Base-by-base conservation (phyloP, 2,113 vertebrate species). In the Esox niger region DNA sequence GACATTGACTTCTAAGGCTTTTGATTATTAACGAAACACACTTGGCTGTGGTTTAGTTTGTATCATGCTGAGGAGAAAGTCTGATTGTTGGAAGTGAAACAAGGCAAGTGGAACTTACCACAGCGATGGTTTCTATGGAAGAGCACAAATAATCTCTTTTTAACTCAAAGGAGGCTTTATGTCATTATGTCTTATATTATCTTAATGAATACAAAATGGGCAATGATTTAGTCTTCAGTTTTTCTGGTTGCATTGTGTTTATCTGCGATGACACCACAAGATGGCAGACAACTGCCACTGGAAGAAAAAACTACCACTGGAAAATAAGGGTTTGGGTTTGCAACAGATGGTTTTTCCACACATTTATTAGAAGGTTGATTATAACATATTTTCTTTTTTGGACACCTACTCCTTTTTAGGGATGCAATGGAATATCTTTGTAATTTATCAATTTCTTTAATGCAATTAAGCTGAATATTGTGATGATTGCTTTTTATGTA, bases 1-100 rank as follows among this genome's bases (percentile, higher is more conserved):
- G 69, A 75, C 75, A 35, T 62, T 30, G 20, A 52, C 74, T 77
- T 85, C 33, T 85, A 87, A 84, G 79, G 68, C 62, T 59, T 68
- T 79, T 79, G 75, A 79, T 83, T n/a, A 72, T 65, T 43, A 59
- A 66, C 59, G 63, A 26, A 58, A 23, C 21, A 54, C 17, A 6
- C 15, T 49, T 32, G 74, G 49, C 56, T 59, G 47, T 62, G 52
- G 67, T 68, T 70, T 15, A 15, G 27, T 69, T 72, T 59, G 59
- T 56, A 66, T 67, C 56, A 65, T 29, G 32, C 20, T 20, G 46
- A 52, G 29, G 65, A 71, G 11, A 30, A 4, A n/a, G 29, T 65
- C 57, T 32, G 29, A 33, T 60, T 60, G 15, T 64, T 33, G 21
- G 26, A 33, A 32, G 23, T 35, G 11, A 31, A 21, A 17, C 32